Evolutionary conservation across 2,113 vertebrate genomes (phyloP).

Genomic region (Syrrhaptes paradoxus): DNA sequence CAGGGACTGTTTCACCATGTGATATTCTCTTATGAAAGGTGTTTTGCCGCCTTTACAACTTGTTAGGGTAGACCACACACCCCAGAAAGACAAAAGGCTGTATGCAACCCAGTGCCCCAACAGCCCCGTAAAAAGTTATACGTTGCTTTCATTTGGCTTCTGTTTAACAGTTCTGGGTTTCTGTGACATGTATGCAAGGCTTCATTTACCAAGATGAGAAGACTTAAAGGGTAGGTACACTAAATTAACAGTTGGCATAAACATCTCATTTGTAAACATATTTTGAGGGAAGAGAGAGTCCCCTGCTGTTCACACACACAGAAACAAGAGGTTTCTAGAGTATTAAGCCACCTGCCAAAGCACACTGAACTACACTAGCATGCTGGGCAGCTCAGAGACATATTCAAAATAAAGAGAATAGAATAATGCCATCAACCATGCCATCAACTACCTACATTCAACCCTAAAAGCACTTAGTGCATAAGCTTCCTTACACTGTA

Average conservation of each 20-base stretch:
- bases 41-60: neutral
- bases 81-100: neutral
- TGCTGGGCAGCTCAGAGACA: neutral
- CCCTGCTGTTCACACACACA: neutral
- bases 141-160: rapidly evolving
- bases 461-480: neutral
- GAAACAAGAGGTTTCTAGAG: neutral
- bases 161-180: neutral
- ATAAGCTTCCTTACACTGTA: neutral
- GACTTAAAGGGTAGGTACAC: neutral
- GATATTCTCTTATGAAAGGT: neutral
- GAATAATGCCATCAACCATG: neutral
- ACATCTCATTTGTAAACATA: neutral
- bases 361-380: neutral
- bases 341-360: neutral
- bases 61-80: neutral
- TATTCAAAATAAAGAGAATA: neutral
- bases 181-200: neutral
- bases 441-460: neutral
- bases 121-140: neutral
- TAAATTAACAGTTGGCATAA: neutral
- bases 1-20: neutral
- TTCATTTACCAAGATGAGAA: neutral
- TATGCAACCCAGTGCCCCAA: neutral
- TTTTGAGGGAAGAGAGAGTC: neutral